Evolutionary conservation across 2,797 vertebrate species (phyloP), one percentile per base, ranked within the genome.

Genomic region (Parauchenoglanis ngamensis): DNA sequence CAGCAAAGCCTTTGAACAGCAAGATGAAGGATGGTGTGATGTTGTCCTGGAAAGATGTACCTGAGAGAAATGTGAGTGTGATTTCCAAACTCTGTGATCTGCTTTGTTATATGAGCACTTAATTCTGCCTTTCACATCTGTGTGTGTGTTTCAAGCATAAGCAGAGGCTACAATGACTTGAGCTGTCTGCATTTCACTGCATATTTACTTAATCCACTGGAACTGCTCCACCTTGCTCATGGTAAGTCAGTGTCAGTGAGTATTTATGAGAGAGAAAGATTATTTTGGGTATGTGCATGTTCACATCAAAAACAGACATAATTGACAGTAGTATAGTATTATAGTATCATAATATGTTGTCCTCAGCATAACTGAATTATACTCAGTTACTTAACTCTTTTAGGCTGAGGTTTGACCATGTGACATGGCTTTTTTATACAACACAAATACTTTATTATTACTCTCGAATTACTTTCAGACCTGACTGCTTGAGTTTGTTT

Each of bases 41-140:
- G 78, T 88, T 91, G 85, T 25, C 86, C 89, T 86, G 87, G 83
- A 84, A 40, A 85, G 70, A 88, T 17, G 90, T 89, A 90, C 91
- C 90, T 93, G 21, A 40, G 90, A 92, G 92, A 92, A 94, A 90
- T 63, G 40, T 91, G 90, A 94, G 91, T 63, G 40, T 91, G 90
- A 93, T 90, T 91, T 79, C 89, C 86, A 92, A 89, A 91, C 61
- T 87, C 90, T 87, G 86, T 93, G 92, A 95, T 94, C 93, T 86
- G 90, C 88, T 68, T 91, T 92, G 91, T 92, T 93, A 93, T 94
- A 92, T 89, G 52, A 46, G 68, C 86, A 90, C 87, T 92, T 90
- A 91, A 84, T 87, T 89, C 85, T 54, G 46, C 25, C 73, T 87
- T 76, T 90, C 91, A 90, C 90, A 92, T 91, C 17, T 4, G 65